phyloP scores from a whole-genome alignment of 2,797 vertebrate genomes.

The Phataginus tetradactyla region DNA sequence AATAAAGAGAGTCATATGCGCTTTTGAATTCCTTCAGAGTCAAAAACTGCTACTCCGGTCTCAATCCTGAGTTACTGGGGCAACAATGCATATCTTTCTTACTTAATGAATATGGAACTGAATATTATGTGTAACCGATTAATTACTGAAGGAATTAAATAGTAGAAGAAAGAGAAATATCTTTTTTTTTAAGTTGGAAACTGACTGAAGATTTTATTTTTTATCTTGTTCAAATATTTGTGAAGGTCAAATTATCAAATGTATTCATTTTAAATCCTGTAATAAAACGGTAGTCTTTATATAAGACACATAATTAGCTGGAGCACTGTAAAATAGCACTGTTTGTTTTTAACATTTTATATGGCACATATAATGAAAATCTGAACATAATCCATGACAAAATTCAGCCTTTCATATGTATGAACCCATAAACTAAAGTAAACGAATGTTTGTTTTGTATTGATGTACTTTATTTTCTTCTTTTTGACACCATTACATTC shows the following conservation, averaged over 20 bases:
- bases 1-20: slow-evolving; percentile 11
- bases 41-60: background rate
- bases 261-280: background rate
- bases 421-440: background rate
- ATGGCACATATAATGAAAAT: background rate
- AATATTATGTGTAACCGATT: slow-evolving; percentile 7
- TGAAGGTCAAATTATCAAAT: slow-evolving; percentile 45
- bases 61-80: background rate
- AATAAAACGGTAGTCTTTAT: background rate
- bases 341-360: slow-evolving; percentile 7
- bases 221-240: slow-evolving; percentile 15
- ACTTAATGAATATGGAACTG: background rate
- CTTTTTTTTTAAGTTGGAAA: background rate
- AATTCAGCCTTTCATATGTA: background rate
- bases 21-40: slow-evolving; percentile 50
- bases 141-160: background rate
- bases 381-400: background rate
- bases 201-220: background rate
- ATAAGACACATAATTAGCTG: background rate
- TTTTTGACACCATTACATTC: background rate
- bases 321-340: background rate
- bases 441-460: background rate
- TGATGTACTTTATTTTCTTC: background rate
- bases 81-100: background rate
- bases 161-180: background rate